Base-by-base conservation (phyloP, 2,113 vertebrate species). In the Rhinogobius similis region DNA sequence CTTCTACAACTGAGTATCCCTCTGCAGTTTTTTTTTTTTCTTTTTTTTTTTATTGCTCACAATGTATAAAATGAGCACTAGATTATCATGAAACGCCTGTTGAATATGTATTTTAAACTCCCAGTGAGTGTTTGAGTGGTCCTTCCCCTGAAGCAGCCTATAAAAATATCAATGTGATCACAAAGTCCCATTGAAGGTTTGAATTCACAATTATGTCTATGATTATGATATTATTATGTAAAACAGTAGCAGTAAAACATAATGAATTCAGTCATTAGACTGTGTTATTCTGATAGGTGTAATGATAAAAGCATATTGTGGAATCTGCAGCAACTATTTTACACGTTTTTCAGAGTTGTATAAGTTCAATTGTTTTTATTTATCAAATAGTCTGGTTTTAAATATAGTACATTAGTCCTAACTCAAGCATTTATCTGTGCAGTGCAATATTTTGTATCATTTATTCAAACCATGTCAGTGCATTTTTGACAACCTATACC, bases 91-190 rank as follows among this genome's bases (percentile, higher is more conserved):
- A 0, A 32, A 27, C 56, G 50, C 11, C 39, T 48, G 56, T 59
- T 59, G 56, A 26, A 32, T 59, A 32, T 59, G 26, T 10, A 59
- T 59, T 32, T 59, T 59, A 9, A 59, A 59, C 29, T 36, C 56
- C 27, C 16, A 59, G 11, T 13, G 12, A 59, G 16, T 32, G 26
- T 59, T 18, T 59, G 18, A 32, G 27, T n/a, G 27, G 14, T 10
- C 18, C 16, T 20, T 18, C 27, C 26, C 26, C 16, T 10, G 56
- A 29, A 59, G 26, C 56, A 32, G 56, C 36, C 29, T 59, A 32
- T 59, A n/a, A 59, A 29, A 59, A 59, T 32, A 32, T 20, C 16
- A 59, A 36, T 29, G 27, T 32, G 56, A 59, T 29, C 16, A 32
- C 56, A 58, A 58, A 27, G 55, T 32, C 55, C 55, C 55, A 20